These are phyloP conservation scores for Heterodera schachtii DNA, from an alignment of 1,140 invertebrate genomes.

Conservation along the genomic window DNA sequence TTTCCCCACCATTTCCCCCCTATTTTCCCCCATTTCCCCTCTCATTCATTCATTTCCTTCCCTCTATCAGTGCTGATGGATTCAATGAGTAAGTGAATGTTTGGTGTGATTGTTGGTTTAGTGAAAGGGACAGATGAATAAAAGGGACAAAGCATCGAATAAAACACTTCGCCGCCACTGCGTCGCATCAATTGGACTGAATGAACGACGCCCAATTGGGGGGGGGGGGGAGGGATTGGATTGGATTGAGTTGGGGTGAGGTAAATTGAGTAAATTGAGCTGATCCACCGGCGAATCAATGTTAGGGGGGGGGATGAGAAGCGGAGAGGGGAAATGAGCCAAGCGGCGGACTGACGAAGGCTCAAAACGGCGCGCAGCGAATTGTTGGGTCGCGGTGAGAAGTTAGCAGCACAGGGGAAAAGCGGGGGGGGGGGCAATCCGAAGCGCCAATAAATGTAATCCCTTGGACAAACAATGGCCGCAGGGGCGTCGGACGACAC, in stretches of 20 bases:
- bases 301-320: no score
- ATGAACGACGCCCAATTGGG: neutral
- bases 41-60: no score
- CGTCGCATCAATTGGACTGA: no score
- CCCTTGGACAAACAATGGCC: constrained; percentile 12
- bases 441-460: constrained; percentile 16
- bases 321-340: neutral
- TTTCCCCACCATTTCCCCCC: no score
- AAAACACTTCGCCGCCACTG: no score
- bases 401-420: neutral
- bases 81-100: neutral
- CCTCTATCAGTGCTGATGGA: no score
- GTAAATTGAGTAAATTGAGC: constrained; percentile 4
- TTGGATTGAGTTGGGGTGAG: neutral
- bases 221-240: neutral
- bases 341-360: neutral
- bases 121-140: neutral
- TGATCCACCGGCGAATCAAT: neutral
- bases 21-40: no score
- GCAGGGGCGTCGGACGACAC: neutral
- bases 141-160: neutral
- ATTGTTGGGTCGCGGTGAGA: constrained; percentile 9
- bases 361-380: neutral
- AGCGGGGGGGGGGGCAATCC: neutral
- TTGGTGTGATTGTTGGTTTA: neutral